Conservation (phyloP, 2,797 vertebrate species). For the Picus viridis region DNA sequence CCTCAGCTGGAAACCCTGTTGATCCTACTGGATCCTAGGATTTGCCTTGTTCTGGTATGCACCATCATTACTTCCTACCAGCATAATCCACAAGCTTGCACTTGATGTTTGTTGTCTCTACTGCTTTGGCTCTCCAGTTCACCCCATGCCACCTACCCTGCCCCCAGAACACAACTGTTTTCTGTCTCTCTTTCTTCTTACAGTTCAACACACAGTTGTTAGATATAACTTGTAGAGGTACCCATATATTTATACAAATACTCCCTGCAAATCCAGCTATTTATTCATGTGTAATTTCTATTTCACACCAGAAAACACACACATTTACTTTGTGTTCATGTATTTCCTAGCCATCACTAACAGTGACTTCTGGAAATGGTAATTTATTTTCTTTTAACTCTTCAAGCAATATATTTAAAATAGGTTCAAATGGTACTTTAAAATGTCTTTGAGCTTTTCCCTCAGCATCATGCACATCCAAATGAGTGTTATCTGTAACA, state of each 20-base stretch:
- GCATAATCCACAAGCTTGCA: fast-evolving
- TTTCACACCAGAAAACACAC: neutral
- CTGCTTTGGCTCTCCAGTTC: neutral
- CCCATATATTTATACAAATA: neutral
- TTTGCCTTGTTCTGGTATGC: neutral
- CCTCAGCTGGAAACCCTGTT: neutral
- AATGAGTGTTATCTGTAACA: neutral
- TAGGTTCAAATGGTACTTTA: neutral
- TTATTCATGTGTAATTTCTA: neutral
- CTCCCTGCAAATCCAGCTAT: neutral
- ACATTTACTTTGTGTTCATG: neutral
- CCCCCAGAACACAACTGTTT: too few species aligned
- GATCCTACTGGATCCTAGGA: neutral
- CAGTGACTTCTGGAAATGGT: neutral
- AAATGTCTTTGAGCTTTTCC: neutral
- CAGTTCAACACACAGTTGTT: neutral
- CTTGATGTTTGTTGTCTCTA: neutral
- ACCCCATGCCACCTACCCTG: neutral
- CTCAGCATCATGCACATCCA: fast-evolving
- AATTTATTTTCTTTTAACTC: neutral
- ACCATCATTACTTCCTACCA: neutral
- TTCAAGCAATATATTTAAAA: neutral
- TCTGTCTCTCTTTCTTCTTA: neutral
- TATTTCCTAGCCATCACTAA: neutral
- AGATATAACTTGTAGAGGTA: fast-evolving